A percentile compares a stretch with the other conserved stretches of the same genome.
phyloP scores from a whole-genome alignment of 2,888 invertebrate species.

The Ophion obscuratus region DNA sequence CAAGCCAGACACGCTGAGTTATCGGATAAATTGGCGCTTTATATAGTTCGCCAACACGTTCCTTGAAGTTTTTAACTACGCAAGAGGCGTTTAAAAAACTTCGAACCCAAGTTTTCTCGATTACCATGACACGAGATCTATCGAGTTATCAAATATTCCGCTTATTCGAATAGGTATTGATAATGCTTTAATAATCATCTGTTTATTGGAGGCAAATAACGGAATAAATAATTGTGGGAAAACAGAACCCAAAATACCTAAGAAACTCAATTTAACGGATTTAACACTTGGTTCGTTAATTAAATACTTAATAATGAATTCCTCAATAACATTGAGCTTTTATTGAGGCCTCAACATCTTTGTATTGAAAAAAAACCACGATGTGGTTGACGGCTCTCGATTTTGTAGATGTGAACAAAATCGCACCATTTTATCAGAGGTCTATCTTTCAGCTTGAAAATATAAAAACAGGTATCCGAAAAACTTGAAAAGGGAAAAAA shows the following conservation, averaged over 20 bases:
- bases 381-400: no score
- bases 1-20: slow-evolving; percentile 22
- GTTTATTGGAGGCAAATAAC: neutral
- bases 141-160: neutral
- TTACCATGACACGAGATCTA: neutral
- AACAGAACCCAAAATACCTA: no score
- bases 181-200: neutral
- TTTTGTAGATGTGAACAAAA: neutral
- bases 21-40: slow-evolving; percentile 24
- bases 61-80: slow-evolving; percentile 38
- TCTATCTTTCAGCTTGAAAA: neutral
- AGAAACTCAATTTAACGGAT: no score
- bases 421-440: neutral
- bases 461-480: neutral
- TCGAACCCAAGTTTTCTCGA: neutral
- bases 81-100: slow-evolving; percentile 24
- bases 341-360: no score
- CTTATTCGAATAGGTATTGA: neutral
- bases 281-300: no score
- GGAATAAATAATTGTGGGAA: neutral
- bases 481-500: neutral
- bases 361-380: no score
- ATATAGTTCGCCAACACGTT: slow-evolving; percentile 29
- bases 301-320: no score
- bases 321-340: no score